Evolutionary conservation across 2,113 vertebrate species (phyloP).

Genomic region (Calidris pygmaea): DNA sequence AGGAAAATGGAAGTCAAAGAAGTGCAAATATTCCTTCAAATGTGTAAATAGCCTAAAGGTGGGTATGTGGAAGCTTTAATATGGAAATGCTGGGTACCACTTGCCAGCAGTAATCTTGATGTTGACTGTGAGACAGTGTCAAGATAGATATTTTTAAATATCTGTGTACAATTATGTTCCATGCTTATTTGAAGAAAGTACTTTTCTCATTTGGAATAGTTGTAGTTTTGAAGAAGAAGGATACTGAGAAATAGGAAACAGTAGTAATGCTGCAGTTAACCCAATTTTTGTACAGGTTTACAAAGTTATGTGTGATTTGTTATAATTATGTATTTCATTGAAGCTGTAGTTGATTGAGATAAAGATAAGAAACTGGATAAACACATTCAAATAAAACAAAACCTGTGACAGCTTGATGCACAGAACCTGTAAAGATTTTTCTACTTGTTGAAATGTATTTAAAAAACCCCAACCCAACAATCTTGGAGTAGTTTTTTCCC

Average conservation of each 20-base stretch:
- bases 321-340: neutral
- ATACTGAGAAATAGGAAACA: neutral
- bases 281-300: neutral
- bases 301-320: neutral
- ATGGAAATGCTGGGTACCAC: neutral
- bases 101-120: neutral
- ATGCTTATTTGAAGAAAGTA: neutral
- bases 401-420: neutral
- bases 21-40: conserved; percentile 98
- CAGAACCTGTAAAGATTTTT: neutral
- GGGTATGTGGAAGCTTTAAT: conserved; percentile 1
- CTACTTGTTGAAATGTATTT: neutral
- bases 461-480: neutral
- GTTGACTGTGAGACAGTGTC: neutral
- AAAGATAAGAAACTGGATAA: neutral
- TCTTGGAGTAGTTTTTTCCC: neutral
- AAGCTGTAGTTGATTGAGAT: neutral
- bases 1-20: conserved; percentile 99
- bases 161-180: neutral
- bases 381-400: neutral
- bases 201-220: neutral
- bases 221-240: neutral
- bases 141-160: neutral
- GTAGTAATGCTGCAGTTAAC: neutral
- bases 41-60: conserved; percentile 98